Conservation (phyloP, 2,888 invertebrate species). For the Eupithecia exiguata region DNA sequence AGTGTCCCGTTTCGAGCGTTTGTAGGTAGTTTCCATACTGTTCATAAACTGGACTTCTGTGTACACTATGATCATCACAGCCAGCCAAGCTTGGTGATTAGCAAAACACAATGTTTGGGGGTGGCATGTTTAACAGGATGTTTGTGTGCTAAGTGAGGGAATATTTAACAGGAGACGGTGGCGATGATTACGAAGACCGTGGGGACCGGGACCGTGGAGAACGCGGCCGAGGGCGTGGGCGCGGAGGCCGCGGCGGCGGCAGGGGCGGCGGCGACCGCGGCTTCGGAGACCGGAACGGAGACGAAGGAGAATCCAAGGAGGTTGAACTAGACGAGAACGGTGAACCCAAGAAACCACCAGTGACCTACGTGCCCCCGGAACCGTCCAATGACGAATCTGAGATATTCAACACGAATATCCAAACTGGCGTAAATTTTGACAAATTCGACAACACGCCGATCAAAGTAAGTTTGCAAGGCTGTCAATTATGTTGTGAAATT, state of each 20-base stretch:
- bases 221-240: constrained; percentile 56
- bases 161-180: constrained; percentile 39
- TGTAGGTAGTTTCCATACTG: no score
- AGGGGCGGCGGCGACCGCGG: constrained; percentile 52
- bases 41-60: no score
- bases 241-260: constrained; percentile 57
- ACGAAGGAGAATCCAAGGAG: constrained; percentile 49
- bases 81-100: background rate
- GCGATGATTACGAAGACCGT: constrained; percentile 48
- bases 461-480: constrained; percentile 84
- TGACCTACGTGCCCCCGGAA: constrained; percentile 89
- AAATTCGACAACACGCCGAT: constrained; percentile 95
- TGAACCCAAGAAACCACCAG: constrained; percentile 72
- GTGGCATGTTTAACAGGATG: background rate
- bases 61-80: background rate
- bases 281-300: constrained; percentile 52
- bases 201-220: constrained; percentile 58
- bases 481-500: background rate
- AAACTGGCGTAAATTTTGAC: constrained; percentile 95
- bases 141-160: background rate
- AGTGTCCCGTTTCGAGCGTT: no score
- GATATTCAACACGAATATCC: constrained; percentile 87
- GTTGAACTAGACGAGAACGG: constrained; percentile 61
- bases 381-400: constrained; percentile 87
- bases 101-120: background rate